Conservation (phyloP, 37 sponge, comb jelly and placozoan genomes). For the Beroe ovata region DNA sequence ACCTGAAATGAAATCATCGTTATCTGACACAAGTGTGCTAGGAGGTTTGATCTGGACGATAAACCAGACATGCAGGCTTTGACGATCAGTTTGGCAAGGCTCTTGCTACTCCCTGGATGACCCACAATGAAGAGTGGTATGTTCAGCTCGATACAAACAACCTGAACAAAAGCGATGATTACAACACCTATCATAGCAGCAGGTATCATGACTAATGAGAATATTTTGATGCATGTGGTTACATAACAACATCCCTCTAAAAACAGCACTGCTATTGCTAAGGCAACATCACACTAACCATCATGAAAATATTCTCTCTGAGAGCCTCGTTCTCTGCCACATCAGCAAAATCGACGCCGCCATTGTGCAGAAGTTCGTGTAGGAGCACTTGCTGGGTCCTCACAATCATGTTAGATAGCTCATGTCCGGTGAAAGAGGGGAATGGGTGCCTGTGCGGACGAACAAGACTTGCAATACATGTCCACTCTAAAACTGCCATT, state of each 20-base stretch:
- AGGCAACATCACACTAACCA: constrained; percentile 70
- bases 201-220: too few relatives aligned
- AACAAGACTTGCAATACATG: too few relatives aligned
- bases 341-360: constrained; percentile 70
- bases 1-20: constrained; percentile 66
- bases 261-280: too few relatives aligned
- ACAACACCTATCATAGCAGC: too few relatives aligned
- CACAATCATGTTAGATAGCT: not conserved
- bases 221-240: too few relatives aligned
- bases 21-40: constrained; percentile 76
- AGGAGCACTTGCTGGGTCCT: constrained; percentile 77
- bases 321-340: constrained; percentile 92
- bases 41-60: constrained; percentile 70
- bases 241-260: too few relatives aligned
- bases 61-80: constrained; percentile 79
- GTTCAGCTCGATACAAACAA: constrained; percentile 86
- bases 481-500: too few relatives aligned
- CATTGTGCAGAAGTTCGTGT: constrained; percentile 71
- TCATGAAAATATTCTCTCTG: constrained; percentile 96
- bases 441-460: constrained; percentile 2
- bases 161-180: not conserved
- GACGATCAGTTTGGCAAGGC: constrained; percentile 84
- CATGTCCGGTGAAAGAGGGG: not conserved
- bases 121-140: constrained; percentile 98
- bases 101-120: constrained; percentile 95